phyloP scores from a whole-genome alignment of 2,888 invertebrate species.

The Neelides folsomi region DNA sequence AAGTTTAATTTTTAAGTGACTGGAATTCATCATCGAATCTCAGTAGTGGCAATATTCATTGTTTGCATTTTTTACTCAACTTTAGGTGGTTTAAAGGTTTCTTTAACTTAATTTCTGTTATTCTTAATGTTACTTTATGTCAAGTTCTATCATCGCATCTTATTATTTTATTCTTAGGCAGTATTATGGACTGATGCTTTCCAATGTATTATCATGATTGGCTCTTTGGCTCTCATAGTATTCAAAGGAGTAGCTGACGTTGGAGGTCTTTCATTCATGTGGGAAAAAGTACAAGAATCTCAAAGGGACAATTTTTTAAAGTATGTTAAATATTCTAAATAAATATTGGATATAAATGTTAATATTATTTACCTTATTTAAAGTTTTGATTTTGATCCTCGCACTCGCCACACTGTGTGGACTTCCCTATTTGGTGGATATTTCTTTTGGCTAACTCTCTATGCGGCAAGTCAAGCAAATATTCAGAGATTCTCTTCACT shows the following conservation, averaged over 20 bases:
- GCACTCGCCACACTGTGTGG: slow-evolving; percentile 25
- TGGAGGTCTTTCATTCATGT: slow-evolving; percentile 23
- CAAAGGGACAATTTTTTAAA: slow-evolving; percentile 24
- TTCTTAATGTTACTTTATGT: background rate
- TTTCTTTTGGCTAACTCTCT: slow-evolving; percentile 24
- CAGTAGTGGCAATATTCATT: slow-evolving; percentile 25
- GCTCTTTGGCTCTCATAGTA: slow-evolving; percentile 17
- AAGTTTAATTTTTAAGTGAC: slow-evolving; percentile 16
- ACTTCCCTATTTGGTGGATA: slow-evolving; percentile 26
- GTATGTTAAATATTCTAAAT: too few species aligned
- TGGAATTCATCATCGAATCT: slow-evolving; percentile 25
- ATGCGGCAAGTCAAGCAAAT: slow-evolving; percentile 29
- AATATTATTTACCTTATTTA: too few species aligned
- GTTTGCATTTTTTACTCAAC: slow-evolving; percentile 32
- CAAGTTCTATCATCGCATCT: slow-evolving; percentile 8
- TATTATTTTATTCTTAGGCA: slow-evolving; percentile 10
- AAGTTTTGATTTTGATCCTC: slow-evolving; percentile 25
- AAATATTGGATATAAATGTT: too few species aligned
- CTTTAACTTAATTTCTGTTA: background rate
- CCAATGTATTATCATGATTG: slow-evolving; percentile 25
- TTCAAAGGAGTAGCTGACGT: slow-evolving; percentile 18
- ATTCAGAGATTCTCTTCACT: slow-evolving; percentile 31
- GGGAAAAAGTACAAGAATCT: slow-evolving; percentile 15
- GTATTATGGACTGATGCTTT: slow-evolving; percentile 23
- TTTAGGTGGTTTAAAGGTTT: slow-evolving; percentile 13